Base-by-base conservation (phyloP, 1,140 invertebrate species). In the Drosophila subpulchrella region DNA sequence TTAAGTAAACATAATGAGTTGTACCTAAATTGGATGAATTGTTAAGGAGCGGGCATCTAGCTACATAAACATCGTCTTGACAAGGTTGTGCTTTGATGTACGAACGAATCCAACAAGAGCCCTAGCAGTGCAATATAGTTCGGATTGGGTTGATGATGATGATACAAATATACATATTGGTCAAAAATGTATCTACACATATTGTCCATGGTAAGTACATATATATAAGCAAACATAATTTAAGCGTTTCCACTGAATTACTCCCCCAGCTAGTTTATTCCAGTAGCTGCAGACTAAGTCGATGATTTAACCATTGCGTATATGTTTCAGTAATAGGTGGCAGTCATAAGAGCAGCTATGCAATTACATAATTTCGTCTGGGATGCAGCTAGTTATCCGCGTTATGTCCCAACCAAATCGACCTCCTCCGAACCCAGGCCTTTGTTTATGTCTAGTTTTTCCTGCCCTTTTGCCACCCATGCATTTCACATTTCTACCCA, bases 391-490 rank as follows among this genome's bases (percentile, higher is more conserved):
- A 32, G 44, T 65, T 67, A 65, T 24, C 59, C 60, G 38, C 60
- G 60, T 60, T 24, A 42, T 32, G 42, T 24, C 13, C 44, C 36
- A 50, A 51, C 27, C 59, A 17, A 13, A 20, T 51, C 60, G 46
- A 51, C 65, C 62, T 36, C 48, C 34, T 41, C 7, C 48, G 41
- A 56, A 55, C 48, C 39, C 41, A 38, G 32, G 27, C 15, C 17
- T 15, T 51, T 66, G 60, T 30, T 61, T 60, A 44, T 46, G 39
- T 8, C 32, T 10, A 8, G 32, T 34, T 47, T 39, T 56, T 56
- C 12, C 38, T 67, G 59, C 59, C 59, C 65, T 63, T 70, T 47
- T 36, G 67, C 50, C 67, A 67, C 67, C 67, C 42, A 68, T 38
- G 62, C 38, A 46, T 56, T 46, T 66, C 36, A 39, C 66, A 54